Evolutionary conservation across 2,888 invertebrate genomes (phyloP).

Genomic region (Orthosia gracilis): DNA sequence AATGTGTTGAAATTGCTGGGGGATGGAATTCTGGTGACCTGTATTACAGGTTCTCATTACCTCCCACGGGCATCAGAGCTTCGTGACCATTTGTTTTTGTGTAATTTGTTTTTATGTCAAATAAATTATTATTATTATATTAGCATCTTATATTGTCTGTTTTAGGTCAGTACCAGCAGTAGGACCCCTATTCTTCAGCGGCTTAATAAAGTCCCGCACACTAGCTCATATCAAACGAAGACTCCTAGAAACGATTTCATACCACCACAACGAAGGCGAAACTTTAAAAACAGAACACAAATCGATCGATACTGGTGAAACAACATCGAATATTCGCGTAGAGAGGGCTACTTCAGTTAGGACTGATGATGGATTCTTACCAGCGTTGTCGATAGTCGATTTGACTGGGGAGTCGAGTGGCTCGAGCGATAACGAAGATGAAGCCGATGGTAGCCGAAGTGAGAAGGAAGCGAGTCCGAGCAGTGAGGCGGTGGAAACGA

Average conservation of each 20-base stretch:
- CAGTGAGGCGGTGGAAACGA: slow-evolving; percentile 51
- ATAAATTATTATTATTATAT: too few species aligned
- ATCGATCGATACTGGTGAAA: slow-evolving; percentile 35
- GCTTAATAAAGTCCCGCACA: slow-evolving; percentile 83
- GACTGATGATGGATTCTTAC: slow-evolving; percentile 71
- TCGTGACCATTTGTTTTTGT: too few species aligned
- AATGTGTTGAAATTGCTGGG: too few species aligned
- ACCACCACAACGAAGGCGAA: slow-evolving; percentile 78
- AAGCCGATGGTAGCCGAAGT: slow-evolving; percentile 43
- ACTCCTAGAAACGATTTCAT: slow-evolving; percentile 77
- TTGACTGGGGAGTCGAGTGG: slow-evolving; percentile 75
- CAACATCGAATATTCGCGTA: slow-evolving; percentile 49
- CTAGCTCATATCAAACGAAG: slow-evolving; percentile 80
- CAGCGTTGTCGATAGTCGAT: slow-evolving; percentile 76
- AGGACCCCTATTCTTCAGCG: slow-evolving; percentile 87
- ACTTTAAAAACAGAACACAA: slow-evolving; percentile 64
- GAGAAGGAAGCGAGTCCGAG: slow-evolving; percentile 52
- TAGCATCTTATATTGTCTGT: neutral
- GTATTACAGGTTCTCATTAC: too few species aligned
- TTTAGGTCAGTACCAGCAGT: slow-evolving; percentile 77
- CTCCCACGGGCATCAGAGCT: too few species aligned
- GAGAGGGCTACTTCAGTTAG: slow-evolving; percentile 49
- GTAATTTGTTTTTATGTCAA: too few species aligned
- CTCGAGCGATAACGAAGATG: slow-evolving; percentile 66
- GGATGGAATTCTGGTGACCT: too few species aligned